Conservation (phyloP, 2,113 vertebrate genomes). For the Myiagra hebetior region DNA sequence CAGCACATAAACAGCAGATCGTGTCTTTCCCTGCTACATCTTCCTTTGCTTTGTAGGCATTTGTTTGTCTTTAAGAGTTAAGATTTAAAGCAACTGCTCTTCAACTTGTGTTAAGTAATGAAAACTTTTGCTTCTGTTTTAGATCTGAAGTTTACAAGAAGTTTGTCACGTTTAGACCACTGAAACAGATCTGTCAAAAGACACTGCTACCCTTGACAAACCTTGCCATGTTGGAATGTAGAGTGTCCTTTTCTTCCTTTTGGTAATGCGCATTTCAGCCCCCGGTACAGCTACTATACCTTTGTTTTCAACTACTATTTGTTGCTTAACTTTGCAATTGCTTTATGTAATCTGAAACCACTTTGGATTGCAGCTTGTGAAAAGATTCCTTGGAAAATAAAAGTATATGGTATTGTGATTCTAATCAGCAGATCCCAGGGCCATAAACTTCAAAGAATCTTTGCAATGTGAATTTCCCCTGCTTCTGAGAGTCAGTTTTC, state of each 20-base stretch:
- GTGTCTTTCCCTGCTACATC: neutral
- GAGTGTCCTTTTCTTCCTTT: neutral
- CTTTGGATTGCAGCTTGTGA: neutral
- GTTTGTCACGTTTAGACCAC: neutral
- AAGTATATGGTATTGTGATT: conserved; percentile 6
- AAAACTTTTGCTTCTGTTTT: neutral
- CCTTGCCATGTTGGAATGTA: neutral
- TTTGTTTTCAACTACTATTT: neutral
- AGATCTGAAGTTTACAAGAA: neutral
- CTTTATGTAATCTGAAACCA: neutral
- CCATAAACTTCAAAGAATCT: conserved; percentile 42
- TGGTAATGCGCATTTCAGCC: neutral
- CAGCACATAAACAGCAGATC: neutral
- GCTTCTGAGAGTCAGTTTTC: neutral
- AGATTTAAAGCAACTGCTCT: neutral
- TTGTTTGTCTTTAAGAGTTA: neutral
- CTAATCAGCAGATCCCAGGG: conserved; percentile 29
- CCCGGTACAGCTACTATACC: neutral
- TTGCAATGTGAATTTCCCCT: conserved; percentile 33
- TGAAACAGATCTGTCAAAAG: neutral
- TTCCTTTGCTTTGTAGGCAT: neutral
- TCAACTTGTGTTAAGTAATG: neutral
- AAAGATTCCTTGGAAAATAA: conserved; percentile 10
- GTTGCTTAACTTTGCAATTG: conserved; percentile 25
- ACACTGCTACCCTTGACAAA: neutral